These are phyloP conservation scores for Colletes gigas DNA, from an alignment of 1,140 invertebrate genomes.

Conservation along the genomic window DNA sequence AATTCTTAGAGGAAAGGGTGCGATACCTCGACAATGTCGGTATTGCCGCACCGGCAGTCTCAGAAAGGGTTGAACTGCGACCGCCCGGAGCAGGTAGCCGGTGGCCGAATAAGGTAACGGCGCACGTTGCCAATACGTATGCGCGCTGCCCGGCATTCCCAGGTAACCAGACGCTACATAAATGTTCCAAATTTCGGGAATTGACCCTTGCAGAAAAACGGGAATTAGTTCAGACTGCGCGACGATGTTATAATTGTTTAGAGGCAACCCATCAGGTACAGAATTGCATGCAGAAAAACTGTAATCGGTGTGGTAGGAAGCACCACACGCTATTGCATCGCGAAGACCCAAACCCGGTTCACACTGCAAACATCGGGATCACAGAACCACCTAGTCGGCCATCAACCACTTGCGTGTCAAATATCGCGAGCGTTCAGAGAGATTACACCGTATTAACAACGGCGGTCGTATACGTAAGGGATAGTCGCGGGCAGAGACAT, in stretches of 20 bases:
- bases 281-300: neutral
- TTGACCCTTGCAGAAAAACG: neutral
- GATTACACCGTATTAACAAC: neutral
- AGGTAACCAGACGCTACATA: neutral
- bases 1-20: neutral
- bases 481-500: neutral
- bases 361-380: neutral
- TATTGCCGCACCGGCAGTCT: neutral
- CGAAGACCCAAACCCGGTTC: neutral
- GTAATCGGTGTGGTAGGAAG: neutral
- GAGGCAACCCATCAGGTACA: neutral
- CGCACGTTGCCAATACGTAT: neutral
- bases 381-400: neutral
- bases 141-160: neutral
- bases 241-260: neutral
- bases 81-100: neutral
- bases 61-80: neutral
- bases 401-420: constrained; percentile 6
- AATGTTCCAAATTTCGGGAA: neutral
- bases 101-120: neutral
- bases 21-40: neutral
- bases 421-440: neutral
- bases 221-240: neutral
- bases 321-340: constrained; percentile 49
- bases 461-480: neutral